Evolutionary conservation across 2,888 invertebrate genomes (phyloP).

Genomic region (Iphiclides podalirius): DNA sequence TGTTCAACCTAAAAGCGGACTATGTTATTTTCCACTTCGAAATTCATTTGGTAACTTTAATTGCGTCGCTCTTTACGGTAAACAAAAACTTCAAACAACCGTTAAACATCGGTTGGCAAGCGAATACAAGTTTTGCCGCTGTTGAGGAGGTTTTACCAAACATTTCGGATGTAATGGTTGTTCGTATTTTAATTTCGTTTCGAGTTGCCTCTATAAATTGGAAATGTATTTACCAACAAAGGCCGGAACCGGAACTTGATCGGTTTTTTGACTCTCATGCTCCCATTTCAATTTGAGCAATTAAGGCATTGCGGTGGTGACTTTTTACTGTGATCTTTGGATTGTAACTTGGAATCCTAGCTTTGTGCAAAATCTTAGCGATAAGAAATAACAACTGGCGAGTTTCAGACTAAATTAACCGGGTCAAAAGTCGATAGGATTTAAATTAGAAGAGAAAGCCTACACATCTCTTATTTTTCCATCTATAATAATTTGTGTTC

Average conservation of each 20-base stretch:
- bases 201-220: constrained; percentile 12
- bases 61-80: constrained; percentile 24
- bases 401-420: no score
- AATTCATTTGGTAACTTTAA: constrained; percentile 24
- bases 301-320: no score
- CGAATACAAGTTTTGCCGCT: constrained; percentile 19
- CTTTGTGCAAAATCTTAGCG: no score
- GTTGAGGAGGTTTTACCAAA: constrained; percentile 21
- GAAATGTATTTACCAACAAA: constrained; percentile 13
- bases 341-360: no score
- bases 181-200: constrained; percentile 22
- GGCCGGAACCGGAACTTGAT: neutral
- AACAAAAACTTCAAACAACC: constrained; percentile 24
- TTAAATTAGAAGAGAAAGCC: no score
- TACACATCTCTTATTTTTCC: no score
- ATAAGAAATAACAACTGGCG: no score
- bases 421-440: no score
- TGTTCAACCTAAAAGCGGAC: neutral
- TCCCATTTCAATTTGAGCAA: no score
- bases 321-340: no score
- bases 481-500: no score
- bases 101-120: constrained; percentile 23
- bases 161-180: constrained; percentile 19
- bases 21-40: constrained; percentile 17
- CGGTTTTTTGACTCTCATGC: neutral